phyloP scores from a whole-genome alignment of 2,888 invertebrate genomes.

The Acleris literana region DNA sequence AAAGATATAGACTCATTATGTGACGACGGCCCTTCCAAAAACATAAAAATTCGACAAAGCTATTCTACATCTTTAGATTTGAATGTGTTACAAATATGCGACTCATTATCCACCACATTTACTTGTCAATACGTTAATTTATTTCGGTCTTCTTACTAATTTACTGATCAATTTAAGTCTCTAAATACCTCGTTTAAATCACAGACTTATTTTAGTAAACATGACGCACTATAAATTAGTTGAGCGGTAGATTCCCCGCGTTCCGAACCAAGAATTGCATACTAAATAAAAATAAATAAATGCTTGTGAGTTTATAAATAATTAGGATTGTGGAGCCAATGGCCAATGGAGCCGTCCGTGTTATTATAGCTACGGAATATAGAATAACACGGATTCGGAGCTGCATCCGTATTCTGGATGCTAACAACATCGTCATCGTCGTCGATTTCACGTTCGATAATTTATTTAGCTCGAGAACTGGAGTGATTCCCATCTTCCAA shows the following conservation, averaged over 20 bases:
- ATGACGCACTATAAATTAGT: constrained; percentile 43
- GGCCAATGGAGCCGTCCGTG: constrained; percentile 52
- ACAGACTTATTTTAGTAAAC: constrained; percentile 42
- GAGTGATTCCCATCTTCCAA: too few relatives aligned
- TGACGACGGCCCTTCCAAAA: too few relatives aligned
- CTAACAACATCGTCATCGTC: background rate
- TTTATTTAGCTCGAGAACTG: background rate
- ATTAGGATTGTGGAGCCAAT: constrained; percentile 66
- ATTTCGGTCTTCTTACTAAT: constrained; percentile 11
- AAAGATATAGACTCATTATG: too few relatives aligned
- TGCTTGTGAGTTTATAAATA: constrained; percentile 63
- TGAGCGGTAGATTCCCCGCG: constrained; percentile 46
- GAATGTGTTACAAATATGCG: too few relatives aligned
- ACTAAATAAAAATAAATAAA: constrained; percentile 54
- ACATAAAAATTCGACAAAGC: too few relatives aligned
- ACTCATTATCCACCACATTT: too few relatives aligned
- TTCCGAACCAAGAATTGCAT: constrained; percentile 58
- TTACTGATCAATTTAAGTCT: constrained; percentile 19
- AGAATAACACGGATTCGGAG: constrained; percentile 48
- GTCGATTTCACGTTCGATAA: background rate
- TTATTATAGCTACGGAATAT: constrained; percentile 67
- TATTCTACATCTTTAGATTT: too few relatives aligned
- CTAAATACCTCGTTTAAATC: constrained; percentile 39
- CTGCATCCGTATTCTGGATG: constrained; percentile 25
- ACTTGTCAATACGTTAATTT: background rate